A percentile compares a stretch with the other conserved stretches of the same genome.
Evolutionary conservation across 2,888 invertebrate genomes (phyloP).

Genomic region (Dermolepida albohirtum): DNA sequence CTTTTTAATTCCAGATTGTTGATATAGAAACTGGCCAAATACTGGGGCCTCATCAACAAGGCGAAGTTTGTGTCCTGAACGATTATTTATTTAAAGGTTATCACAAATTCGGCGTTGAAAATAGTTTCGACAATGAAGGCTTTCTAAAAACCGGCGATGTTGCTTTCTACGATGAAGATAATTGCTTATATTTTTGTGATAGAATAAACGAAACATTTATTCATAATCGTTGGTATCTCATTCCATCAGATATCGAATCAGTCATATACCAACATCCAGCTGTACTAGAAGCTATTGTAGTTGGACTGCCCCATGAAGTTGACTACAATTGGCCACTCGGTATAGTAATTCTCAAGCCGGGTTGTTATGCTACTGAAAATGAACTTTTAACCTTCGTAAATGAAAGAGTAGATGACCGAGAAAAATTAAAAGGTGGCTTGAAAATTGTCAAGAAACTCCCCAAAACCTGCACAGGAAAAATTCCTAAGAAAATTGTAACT

Average conservation of each 20-base stretch:
- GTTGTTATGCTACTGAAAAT: constrained; percentile 10
- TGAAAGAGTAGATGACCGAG: constrained; percentile 46
- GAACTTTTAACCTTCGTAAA: constrained; percentile 44
- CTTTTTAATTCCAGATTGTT: constrained; percentile 39
- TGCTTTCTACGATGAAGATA: constrained; percentile 55
- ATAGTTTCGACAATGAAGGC: constrained; percentile 52
- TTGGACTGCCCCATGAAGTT: constrained; percentile 51
- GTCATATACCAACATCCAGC: constrained; percentile 52
- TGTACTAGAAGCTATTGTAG: constrained; percentile 53
- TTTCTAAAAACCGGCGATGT: constrained; percentile 56
- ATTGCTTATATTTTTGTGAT: constrained; percentile 38
- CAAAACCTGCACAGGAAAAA: constrained; percentile 47
- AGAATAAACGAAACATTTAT: constrained; percentile 57
- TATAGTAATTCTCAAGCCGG: constrained; percentile 38
- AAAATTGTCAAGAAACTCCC: constrained; percentile 45
- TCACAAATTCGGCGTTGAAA: constrained; percentile 41
- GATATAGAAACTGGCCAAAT: constrained; percentile 62
- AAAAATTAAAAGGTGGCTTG: constrained; percentile 48
- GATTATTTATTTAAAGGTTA: constrained; percentile 46
- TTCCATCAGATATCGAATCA: constrained; percentile 52
- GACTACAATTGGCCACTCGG: constrained; percentile 46
- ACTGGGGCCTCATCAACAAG: constrained; percentile 63
- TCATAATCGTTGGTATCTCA: constrained; percentile 56
- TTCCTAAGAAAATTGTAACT: constrained; percentile 39
- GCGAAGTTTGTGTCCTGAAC: constrained; percentile 66